These are phyloP conservation scores for Scaptomyza parva DNA, from an alignment of 2,888 invertebrate genomes.

Conservation along the genomic window DNA sequence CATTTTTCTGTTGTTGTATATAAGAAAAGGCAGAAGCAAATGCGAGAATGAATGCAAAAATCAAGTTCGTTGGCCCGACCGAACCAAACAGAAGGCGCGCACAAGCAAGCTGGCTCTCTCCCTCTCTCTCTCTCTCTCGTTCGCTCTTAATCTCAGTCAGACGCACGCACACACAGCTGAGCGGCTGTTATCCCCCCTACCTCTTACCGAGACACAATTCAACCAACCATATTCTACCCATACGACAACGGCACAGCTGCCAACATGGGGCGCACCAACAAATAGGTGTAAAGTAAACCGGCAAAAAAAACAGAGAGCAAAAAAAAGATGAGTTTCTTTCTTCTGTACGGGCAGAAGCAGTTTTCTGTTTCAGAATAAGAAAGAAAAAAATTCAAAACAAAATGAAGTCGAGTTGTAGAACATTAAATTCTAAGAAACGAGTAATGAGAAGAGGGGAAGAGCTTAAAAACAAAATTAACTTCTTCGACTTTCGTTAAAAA, in stretches of 20 bases:
- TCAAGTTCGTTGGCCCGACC: slow-evolving; percentile 81
- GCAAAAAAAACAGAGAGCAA: slow-evolving; percentile 35
- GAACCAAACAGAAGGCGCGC: slow-evolving; percentile 36
- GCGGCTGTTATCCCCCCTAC: slow-evolving; percentile 42
- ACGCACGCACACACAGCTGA: slow-evolving; percentile 75
- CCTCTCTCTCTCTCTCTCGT: slow-evolving; percentile 24
- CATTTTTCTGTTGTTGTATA: slow-evolving; percentile 31
- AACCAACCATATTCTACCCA: neutral
- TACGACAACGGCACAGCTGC: slow-evolving; percentile 59
- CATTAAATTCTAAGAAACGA: too few relatives aligned
- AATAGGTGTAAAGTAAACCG: slow-evolving; percentile 69
- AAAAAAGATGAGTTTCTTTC: slow-evolving; percentile 57
- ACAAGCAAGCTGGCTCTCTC: slow-evolving; percentile 17
- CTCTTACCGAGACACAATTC: neutral
- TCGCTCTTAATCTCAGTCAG: slow-evolving; percentile 12
- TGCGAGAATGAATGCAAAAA: slow-evolving; percentile 61
- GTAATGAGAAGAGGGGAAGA: too few relatives aligned
- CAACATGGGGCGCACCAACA: slow-evolving; percentile 54
- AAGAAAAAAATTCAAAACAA: neutral
- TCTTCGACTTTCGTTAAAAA: too few relatives aligned
- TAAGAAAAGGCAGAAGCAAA: slow-evolving; percentile 27
- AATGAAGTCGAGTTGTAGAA: neutral
- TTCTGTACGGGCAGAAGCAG: slow-evolving; percentile 12
- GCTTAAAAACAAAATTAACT: neutral
- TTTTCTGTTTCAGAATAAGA: slow-evolving; percentile 5